Percentiles rank a stretch among this genome's conserved stretches.
Evolutionary conservation across 2,797 vertebrate species (phyloP).

Genomic region (Sebastes hubbsi): DNA sequence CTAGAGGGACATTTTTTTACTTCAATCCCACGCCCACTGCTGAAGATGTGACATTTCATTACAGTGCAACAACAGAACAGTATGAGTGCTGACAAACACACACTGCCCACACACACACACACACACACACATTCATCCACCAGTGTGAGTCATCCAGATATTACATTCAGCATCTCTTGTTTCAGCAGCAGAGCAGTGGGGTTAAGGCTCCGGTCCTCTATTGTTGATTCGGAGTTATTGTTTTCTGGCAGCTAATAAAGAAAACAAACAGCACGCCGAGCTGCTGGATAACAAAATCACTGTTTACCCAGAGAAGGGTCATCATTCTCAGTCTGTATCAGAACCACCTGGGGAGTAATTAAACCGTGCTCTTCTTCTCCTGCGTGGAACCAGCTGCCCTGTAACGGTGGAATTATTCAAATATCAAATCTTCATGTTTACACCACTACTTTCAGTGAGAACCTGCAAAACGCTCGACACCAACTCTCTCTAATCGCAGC

Average conservation of each 20-base stretch:
- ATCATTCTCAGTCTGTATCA: neutral
- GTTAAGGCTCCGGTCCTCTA: neutral
- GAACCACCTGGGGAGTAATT: neutral
- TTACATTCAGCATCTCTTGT: constrained; percentile 22
- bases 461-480: neutral
- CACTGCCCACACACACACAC: constrained; percentile 44
- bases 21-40: neutral
- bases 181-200: constrained; percentile 10
- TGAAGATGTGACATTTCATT: neutral
- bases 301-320: neutral
- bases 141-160: constrained; percentile 53
- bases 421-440: neutral
- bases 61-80: neutral
- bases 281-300: neutral
- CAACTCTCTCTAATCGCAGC: neutral
- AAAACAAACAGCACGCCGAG: neutral
- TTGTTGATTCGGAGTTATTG: neutral
- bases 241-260: neutral
- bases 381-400: neutral
- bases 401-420: neutral
- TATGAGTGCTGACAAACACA: neutral
- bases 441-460: too few species aligned
- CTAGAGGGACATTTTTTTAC: neutral
- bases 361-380: neutral
- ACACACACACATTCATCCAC: neutral